These are phyloP conservation scores for Spongilla lacustris DNA, from an alignment of 37 sponge, comb jelly and placozoan genomes.

Conservation along the genomic window DNA sequence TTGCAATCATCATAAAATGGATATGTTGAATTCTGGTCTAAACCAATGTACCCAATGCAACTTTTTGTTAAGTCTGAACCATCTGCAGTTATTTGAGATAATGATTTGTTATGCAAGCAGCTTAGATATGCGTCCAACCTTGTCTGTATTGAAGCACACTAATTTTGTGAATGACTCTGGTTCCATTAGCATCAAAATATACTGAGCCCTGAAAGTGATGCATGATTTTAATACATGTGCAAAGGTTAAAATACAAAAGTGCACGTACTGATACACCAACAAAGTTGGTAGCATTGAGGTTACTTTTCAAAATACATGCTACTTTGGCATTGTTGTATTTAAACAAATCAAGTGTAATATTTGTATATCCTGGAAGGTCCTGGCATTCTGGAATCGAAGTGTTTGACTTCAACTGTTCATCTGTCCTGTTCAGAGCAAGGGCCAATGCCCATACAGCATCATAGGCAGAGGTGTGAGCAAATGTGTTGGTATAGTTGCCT, in stretches of 20 bases:
- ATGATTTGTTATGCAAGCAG: not conserved
- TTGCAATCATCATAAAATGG: too few relatives aligned
- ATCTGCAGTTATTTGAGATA: not conserved
- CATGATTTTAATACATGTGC: not conserved
- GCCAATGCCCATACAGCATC: constrained; percentile 20
- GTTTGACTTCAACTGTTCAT: not conserved
- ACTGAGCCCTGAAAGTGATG: not conserved
- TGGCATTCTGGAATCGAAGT: not conserved
- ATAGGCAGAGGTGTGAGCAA: not conserved
- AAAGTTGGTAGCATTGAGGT: not conserved
- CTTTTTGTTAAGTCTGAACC: too few relatives aligned
- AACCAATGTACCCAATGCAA: too few relatives aligned
- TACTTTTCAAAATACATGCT: not conserved
- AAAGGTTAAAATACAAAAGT: not conserved
- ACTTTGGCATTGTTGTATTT: not conserved
- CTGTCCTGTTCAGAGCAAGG: constrained; percentile 11
- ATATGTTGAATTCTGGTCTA: too few relatives aligned
- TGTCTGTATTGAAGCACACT: not conserved
- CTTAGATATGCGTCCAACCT: not conserved
- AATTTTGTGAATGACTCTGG: not conserved
- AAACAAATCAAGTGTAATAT: not conserved
- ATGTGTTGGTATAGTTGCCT: not conserved
- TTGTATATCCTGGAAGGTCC: not conserved
- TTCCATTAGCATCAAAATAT: not conserved
- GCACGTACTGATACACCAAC: not conserved